phyloP scores from a whole-genome alignment of 2,113 vertebrate species.

The Toxostoma redivivum region DNA sequence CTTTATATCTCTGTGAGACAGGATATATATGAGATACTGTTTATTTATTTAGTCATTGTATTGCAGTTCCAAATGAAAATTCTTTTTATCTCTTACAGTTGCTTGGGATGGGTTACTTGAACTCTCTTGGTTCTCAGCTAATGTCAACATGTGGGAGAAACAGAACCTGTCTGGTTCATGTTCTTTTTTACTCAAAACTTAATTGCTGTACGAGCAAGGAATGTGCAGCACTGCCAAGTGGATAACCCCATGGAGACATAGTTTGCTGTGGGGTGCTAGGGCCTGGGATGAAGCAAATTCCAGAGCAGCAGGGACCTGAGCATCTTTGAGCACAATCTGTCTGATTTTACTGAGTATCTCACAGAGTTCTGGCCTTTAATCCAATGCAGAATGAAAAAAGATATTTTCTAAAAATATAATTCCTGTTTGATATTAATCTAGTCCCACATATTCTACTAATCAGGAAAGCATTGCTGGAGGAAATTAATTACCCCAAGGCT shows the following conservation, averaged over 20 bases:
- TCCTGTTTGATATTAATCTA: neutral
- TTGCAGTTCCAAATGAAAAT: neutral
- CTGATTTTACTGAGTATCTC: neutral
- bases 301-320: neutral
- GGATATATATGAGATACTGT: neutral
- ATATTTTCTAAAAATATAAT: neutral
- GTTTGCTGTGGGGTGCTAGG: neutral
- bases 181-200: neutral
- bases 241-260: neutral
- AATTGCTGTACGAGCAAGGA: neutral
- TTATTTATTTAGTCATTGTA: neutral
- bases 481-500: neutral
- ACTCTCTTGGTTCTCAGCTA: conserved; percentile 16
- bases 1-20: neutral
- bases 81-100: neutral
- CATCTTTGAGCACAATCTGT: neutral
- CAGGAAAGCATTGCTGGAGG: neutral
- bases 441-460: neutral
- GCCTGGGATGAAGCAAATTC: neutral
- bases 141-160: neutral
- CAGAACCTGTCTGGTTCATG: neutral
- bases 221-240: neutral
- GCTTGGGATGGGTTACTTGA: neutral
- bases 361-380: neutral
- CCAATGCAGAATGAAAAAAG: neutral